These are phyloP conservation scores for Ciconia maguari DNA, from an alignment of 2,113 vertebrate genomes.

Conservation along the genomic window DNA sequence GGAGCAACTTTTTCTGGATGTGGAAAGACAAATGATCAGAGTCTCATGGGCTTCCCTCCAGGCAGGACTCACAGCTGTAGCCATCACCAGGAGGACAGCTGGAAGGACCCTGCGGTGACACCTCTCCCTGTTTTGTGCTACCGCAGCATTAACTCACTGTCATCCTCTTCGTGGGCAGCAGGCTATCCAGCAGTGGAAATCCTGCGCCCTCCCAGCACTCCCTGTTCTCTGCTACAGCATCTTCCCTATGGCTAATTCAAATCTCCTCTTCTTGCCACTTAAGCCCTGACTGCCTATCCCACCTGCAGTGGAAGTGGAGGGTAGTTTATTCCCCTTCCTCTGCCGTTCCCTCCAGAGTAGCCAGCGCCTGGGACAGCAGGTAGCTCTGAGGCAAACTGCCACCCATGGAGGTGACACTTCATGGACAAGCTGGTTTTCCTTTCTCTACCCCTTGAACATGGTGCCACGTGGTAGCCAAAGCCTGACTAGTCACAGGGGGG, in stretches of 20 bases:
- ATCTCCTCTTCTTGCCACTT: background rate
- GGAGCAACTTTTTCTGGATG: background rate
- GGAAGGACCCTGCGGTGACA: background rate
- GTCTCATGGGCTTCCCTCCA: background rate
- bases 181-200: background rate
- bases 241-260: background rate
- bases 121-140: background rate
- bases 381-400: background rate
- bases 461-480: background rate
- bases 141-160: background rate
- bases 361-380: background rate
- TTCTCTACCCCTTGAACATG: background rate
- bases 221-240: background rate
- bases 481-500: background rate
- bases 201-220: background rate
- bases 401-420: background rate
- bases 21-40: background rate
- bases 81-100: background rate
- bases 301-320: background rate
- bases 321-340: background rate
- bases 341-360: background rate
- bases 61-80: background rate
- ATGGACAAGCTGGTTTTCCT: background rate
- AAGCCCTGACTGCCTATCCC: background rate
- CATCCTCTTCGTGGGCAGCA: background rate